Evolutionary conservation across 2,797 vertebrate species (phyloP).

Genomic region (Varecia variegata): DNA sequence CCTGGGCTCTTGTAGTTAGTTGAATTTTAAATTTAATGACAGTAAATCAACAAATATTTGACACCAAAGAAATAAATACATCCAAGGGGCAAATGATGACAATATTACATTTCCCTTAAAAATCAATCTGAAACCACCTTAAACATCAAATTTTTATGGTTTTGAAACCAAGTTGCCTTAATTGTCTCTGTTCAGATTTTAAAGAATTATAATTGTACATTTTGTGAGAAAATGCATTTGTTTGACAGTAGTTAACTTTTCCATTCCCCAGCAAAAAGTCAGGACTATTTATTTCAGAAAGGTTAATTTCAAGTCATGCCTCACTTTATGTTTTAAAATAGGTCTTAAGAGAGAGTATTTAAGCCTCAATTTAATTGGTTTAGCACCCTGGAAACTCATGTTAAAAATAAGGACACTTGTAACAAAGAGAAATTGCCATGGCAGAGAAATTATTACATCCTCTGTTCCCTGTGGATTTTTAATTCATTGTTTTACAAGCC

Average conservation of each 20-base stretch:
- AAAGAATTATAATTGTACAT: conserved; percentile 53
- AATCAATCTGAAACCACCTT: conserved; percentile 30
- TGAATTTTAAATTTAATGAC: conserved; percentile 48
- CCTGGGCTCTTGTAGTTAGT: not conserved
- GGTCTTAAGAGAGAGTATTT: conserved; percentile 48
- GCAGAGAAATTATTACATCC: conserved; percentile 60
- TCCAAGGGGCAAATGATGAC: conserved; percentile 1
- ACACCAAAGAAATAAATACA: conserved; percentile 6
- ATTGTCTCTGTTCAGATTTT: conserved; percentile 48
- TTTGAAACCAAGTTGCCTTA: conserved; percentile 61
- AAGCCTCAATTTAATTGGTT: conserved; percentile 65
- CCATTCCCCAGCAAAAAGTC: conserved; percentile 37
- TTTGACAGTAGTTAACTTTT: conserved; percentile 58
- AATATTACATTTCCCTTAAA: conserved; percentile 20
- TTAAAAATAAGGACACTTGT: conserved; percentile 66
- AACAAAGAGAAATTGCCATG: conserved; percentile 52
- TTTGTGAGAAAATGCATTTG: conserved; percentile 55
- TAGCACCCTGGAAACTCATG: conserved; percentile 48
- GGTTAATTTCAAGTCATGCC: conserved; percentile 69
- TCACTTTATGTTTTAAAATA: conserved; percentile 71
- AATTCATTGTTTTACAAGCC: conserved; percentile 62
- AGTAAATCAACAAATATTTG: conserved; percentile 38
- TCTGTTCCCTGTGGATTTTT: conserved; percentile 44
- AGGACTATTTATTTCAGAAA: conserved; percentile 73
- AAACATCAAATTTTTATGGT: conserved; percentile 28